These are phyloP conservation scores for Malurus melanocephalus DNA, from an alignment of 2,113 vertebrate genomes.

Conservation along the genomic window DNA sequence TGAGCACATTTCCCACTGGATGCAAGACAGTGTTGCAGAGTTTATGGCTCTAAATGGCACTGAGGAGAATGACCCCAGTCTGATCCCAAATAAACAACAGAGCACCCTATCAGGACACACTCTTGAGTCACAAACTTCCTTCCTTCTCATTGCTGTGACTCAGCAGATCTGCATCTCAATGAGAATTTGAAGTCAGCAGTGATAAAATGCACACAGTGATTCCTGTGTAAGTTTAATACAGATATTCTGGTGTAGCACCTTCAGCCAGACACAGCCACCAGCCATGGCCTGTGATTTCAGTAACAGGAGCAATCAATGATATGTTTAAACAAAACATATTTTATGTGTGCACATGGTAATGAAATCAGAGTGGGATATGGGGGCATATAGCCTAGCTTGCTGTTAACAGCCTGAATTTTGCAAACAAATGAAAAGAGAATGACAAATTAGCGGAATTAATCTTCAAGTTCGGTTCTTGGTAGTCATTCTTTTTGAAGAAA, in stretches of 20 bases:
- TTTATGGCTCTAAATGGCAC: not conserved
- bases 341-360: not conserved
- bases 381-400: not conserved
- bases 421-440: not conserved
- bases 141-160: not conserved
- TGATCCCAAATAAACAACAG: not conserved
- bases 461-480: not conserved
- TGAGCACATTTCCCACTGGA: not conserved
- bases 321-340: not conserved
- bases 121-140: not conserved
- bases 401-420: not conserved
- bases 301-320: not conserved
- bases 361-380: not conserved
- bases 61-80: not conserved
- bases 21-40: not conserved
- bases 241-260: not conserved
- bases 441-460: not conserved
- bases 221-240: not conserved
- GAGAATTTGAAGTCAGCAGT: not conserved
- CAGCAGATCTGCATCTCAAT: not conserved
- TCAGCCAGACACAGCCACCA: not conserved
- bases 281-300: not conserved
- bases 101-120: not conserved
- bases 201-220: not conserved
- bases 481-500: not conserved